A percentile compares a stretch with the other conserved stretches of the same genome.
phyloP scores from a whole-genome alignment of 1,140 invertebrate genomes.

The Drosophila cardini region DNA sequence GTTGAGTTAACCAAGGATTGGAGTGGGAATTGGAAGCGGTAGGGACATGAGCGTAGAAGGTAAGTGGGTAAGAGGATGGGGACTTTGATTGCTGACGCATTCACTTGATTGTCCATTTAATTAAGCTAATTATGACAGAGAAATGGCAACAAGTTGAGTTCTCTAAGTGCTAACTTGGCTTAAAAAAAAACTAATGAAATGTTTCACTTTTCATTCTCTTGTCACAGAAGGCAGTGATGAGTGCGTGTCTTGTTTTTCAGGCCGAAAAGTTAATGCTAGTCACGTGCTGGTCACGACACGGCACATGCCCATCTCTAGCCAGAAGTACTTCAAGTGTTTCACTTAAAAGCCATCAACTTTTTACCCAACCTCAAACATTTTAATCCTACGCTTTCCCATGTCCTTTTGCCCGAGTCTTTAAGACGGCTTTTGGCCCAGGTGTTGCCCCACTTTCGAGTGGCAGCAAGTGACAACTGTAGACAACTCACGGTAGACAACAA shows the following conservation, averaged over 20 bases:
- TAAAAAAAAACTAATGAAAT: background rate
- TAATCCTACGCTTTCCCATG: conserved; percentile 28
- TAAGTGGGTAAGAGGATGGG: background rate
- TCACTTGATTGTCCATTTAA: conserved; percentile 40
- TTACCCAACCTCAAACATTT: conserved; percentile 4
- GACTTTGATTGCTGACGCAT: background rate
- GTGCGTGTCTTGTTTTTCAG: background rate
- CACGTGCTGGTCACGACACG: no score
- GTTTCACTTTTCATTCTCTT: background rate
- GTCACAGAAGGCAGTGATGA: background rate
- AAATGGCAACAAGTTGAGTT: conserved; percentile 17
- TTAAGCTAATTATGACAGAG: conserved; percentile 31
- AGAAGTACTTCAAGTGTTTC: conserved; percentile 11
- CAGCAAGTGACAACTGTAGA: conserved; percentile 18
- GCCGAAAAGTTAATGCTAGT: no score
- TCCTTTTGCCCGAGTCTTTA: conserved; percentile 8
- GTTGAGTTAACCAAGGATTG: background rate
- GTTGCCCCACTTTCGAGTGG: conserved; percentile 2
- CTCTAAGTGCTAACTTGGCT: background rate
- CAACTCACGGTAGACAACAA: conserved; percentile 12
- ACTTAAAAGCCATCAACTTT: conserved; percentile 23
- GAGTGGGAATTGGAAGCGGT: background rate
- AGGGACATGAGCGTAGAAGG: background rate
- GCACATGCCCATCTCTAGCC: background rate
- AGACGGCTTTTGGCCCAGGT: conserved; percentile 3